phyloP scores from a whole-genome alignment of 2,113 vertebrate species.

The Petaurus breviceps region DNA sequence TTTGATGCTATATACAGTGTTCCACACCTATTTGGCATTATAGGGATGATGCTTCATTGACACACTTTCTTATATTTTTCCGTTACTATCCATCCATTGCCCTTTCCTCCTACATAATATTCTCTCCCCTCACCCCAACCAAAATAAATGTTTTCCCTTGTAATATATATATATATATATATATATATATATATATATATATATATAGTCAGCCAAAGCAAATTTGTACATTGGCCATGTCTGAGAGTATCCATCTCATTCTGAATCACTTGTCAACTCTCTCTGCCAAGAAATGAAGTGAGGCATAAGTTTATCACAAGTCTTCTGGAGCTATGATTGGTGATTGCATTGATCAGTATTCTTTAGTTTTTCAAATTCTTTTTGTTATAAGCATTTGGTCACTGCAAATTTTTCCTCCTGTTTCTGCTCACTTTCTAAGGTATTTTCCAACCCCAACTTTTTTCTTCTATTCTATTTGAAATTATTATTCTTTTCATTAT shows the following conservation, averaged over 20 bases:
- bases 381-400: not conserved
- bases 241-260: not conserved
- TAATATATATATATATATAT: not conserved
- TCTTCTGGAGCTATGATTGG: not conserved
- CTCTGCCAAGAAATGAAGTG: not conserved
- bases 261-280: not conserved
- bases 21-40: not conserved
- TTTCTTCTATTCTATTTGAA: not conserved
- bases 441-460: not conserved
- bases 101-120: not conserved
- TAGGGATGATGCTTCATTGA: not conserved
- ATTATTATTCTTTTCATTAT: not conserved
- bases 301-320: not conserved
- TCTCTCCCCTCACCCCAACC: not conserved
- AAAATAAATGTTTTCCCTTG: not conserved
- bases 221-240: not conserved
- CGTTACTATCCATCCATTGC: not conserved
- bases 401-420: not conserved
- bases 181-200: not conserved
- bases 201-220: not conserved
- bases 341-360: not conserved
- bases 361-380: not conserved
- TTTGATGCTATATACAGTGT: not conserved
- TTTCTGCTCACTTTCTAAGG: not conserved
- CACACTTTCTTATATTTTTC: not conserved